Conservation (phyloP, 2,797 vertebrate species). For the Dicrostonyx torquatus region DNA sequence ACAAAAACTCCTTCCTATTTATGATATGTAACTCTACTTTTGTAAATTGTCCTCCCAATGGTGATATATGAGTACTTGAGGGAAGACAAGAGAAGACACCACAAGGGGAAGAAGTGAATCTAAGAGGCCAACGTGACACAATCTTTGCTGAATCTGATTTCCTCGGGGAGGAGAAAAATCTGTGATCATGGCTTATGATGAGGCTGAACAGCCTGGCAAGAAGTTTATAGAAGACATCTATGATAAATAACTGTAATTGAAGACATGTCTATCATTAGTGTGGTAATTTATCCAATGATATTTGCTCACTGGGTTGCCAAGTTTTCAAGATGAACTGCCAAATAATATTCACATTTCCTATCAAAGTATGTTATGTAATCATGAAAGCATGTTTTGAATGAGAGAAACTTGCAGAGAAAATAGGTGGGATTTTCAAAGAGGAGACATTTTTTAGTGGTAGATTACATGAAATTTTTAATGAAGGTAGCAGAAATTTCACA, state of each 20-base stretch:
- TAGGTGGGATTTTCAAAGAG: background rate
- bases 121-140: no score
- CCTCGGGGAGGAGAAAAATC: no score
- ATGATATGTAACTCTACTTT: no score
- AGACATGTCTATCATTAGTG: background rate
- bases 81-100: no score
- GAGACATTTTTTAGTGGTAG: background rate
- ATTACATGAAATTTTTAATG: background rate
- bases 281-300: background rate
- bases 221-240: background rate
- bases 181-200: no score
- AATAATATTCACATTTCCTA: background rate
- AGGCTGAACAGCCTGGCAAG: background rate
- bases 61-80: no score
- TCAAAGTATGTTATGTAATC: background rate
- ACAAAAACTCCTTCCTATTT: no score
- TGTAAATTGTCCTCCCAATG: no score
- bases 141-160: no score
- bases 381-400: background rate
- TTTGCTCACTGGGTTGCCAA: background rate
- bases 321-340: background rate
- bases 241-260: background rate
- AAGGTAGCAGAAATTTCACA: background rate
- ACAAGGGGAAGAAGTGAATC: no score
- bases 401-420: background rate